Percentiles rank a stretch among this genome's conserved stretches.
Conservation (phyloP, 2,113 vertebrate species). For the Ciconia stormi region DNA sequence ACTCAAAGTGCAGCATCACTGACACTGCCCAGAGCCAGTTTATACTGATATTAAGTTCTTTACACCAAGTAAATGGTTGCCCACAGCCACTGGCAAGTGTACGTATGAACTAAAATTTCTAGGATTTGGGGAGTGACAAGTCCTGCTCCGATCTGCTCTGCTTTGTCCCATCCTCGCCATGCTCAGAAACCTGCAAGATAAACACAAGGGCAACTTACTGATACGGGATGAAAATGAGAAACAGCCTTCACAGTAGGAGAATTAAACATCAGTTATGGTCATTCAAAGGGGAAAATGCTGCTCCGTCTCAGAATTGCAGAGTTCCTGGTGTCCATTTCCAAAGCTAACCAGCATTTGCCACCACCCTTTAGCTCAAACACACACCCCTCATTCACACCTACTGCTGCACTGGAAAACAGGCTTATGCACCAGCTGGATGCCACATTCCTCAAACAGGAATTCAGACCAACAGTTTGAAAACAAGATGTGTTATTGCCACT, state of each 20-base stretch:
- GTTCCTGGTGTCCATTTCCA: not conserved
- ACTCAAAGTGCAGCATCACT: conserved; percentile 75
- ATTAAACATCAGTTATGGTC: conserved; percentile 23
- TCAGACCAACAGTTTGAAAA: conserved; percentile 29
- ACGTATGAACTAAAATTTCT: conserved; percentile 88
- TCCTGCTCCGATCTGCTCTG: conserved; percentile 89
- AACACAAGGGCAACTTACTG: conserved; percentile 73
- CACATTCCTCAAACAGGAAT: not conserved
- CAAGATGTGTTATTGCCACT: conserved; percentile 30
- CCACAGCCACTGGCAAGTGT: conserved; percentile 87
- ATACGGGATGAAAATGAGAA: conserved; percentile 19
- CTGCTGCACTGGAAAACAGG: not conserved
- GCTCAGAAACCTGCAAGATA: conserved; percentile 88
- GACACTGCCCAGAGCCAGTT: conserved; percentile 82
- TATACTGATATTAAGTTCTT: conserved; percentile 86
- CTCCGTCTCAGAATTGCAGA: not conserved
- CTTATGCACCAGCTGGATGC: not conserved
- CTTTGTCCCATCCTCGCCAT: conserved; percentile 82
- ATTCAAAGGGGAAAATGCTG: conserved; percentile 41
- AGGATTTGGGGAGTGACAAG: conserved; percentile 90
- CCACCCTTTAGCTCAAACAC: not conserved
- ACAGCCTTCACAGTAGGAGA: conserved; percentile 21
- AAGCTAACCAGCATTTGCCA: not conserved
- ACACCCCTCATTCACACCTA: not conserved
- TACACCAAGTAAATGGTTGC: conserved; percentile 88